phyloP scores from a whole-genome alignment of 2,797 vertebrate species.

The Spinus olivaceus region DNA sequence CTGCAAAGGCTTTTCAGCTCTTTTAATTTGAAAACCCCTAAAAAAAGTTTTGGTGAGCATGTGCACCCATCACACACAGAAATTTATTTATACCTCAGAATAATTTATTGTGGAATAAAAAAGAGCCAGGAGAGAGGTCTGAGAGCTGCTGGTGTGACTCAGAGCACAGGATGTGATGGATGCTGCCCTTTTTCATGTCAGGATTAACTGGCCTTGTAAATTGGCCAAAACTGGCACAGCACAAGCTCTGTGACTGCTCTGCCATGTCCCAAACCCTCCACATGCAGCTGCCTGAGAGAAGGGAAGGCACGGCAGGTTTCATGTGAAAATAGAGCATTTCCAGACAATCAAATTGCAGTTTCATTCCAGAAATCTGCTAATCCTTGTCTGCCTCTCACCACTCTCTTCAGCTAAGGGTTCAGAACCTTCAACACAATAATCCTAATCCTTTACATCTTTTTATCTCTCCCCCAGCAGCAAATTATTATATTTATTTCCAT shows the following conservation, averaged over 20 bases:
- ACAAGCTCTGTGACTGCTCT: not conserved
- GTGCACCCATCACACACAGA: not conserved
- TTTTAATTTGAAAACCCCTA: not conserved
- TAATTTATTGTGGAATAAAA: not conserved
- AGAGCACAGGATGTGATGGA: not conserved
- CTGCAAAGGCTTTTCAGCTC: not conserved
- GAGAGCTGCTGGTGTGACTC: not conserved
- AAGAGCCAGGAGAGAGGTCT: not conserved
- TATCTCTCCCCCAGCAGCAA: not conserved
- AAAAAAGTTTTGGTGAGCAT: not conserved
- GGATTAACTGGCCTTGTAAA: not conserved
- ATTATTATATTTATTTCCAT: not conserved
- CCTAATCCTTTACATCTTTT: not conserved
- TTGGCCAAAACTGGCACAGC: conserved; percentile 7
- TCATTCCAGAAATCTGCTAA: not conserved
- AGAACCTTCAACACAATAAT: not conserved
- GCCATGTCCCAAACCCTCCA: not conserved
- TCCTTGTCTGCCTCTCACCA: not conserved
- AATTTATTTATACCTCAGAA: not conserved
- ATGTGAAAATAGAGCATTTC: not conserved
- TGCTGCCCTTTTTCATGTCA: conserved; percentile 21
- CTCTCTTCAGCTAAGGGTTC: not conserved
- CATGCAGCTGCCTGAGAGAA: not conserved
- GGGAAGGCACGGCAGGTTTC: not conserved
- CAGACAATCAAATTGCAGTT: not conserved